Conservation (phyloP, 2,113 vertebrate genomes). For the Dicentrarchus labrax region DNA sequence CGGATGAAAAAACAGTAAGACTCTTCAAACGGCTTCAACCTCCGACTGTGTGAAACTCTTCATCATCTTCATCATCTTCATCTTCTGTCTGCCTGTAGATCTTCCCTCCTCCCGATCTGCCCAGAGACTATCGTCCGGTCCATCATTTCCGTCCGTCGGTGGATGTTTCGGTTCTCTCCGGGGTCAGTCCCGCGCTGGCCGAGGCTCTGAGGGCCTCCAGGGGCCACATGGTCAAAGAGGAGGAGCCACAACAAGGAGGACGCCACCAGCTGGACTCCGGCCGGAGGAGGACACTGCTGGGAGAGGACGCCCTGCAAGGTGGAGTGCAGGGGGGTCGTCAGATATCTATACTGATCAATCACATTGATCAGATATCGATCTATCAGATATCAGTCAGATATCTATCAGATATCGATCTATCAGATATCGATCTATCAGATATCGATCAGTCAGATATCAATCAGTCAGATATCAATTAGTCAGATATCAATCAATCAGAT, state of each 20-base stretch:
- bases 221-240: constrained; percentile 84
- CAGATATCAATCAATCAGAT: too few species aligned
- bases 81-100: constrained; percentile 73
- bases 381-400: too few species aligned
- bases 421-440: too few species aligned
- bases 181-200: constrained; percentile 80
- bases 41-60: too few species aligned
- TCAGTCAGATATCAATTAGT: too few species aligned
- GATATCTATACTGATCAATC: too few species aligned
- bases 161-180: constrained; percentile 67
- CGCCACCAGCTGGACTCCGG: constrained; percentile 89
- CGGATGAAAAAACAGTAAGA: constrained; percentile 49
- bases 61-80: too few species aligned
- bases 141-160: constrained; percentile 89
- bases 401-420: too few species aligned
- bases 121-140: constrained; percentile 89
- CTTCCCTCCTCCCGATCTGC: constrained; percentile 90
- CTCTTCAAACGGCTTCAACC: rapidly evolving
- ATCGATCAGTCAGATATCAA: too few species aligned
- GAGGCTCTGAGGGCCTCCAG: constrained; percentile 83
- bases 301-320: constrained; percentile 87
- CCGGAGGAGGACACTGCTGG: constrained; percentile 89
- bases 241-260: constrained; percentile 63
- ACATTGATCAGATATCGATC: too few species aligned
- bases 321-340: too few species aligned